Evolutionary conservation across 1,140 invertebrate genomes (phyloP).

Genomic region (Popillia japonica): DNA sequence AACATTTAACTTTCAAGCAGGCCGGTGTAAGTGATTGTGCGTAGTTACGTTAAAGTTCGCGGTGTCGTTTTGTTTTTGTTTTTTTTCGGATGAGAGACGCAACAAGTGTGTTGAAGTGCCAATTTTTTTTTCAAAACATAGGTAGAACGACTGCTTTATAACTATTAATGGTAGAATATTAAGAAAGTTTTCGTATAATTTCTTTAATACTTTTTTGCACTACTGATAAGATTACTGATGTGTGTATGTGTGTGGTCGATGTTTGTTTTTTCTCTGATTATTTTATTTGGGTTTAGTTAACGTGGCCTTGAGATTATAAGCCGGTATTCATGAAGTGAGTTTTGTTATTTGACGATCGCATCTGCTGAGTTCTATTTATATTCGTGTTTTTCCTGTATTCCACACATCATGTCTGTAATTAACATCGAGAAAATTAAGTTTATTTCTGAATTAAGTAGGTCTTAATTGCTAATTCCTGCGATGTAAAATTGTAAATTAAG

Average conservation of each 20-base stretch:
- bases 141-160: neutral
- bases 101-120: neutral
- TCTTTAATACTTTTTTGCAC: neutral
- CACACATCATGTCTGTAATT: conserved; percentile 11
- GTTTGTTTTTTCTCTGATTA: conserved; percentile 8
- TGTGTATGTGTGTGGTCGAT: neutral
- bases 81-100: neutral
- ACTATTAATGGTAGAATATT: neutral
- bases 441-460: neutral
- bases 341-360: conserved; percentile 17
- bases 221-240: conserved; percentile 3
- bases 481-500: neutral
- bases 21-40: conserved; percentile 15
- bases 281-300: conserved; percentile 25
- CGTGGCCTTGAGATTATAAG: conserved; percentile 15
- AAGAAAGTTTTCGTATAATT: neutral
- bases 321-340: conserved; percentile 19
- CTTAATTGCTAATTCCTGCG: neutral
- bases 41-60: neutral
- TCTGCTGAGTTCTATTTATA: conserved; percentile 17
- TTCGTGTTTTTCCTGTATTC: neutral
- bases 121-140: neutral
- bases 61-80: conserved; percentile 7
- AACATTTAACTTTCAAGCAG: neutral
- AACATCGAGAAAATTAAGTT: neutral